A percentile compares a stretch with the other conserved stretches of the same genome.
Evolutionary conservation across 92 coral and sea anemone species (phyloP).

Genomic region (Nematostella vectensis): DNA sequence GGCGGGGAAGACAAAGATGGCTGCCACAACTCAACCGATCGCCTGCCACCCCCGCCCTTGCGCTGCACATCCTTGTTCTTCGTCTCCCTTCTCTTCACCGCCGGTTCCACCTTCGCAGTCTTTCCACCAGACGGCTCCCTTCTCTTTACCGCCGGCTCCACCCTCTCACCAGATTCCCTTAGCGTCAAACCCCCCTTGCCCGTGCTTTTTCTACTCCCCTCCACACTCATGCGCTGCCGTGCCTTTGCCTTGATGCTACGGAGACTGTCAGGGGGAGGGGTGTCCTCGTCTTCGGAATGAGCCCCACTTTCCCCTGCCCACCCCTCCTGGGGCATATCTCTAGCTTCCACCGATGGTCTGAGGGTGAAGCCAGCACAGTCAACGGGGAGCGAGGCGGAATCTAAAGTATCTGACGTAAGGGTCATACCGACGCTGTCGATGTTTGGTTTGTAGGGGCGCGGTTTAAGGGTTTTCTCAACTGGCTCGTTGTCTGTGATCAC

Average conservation of each 20-base stretch:
- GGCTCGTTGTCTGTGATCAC: slow-evolving; percentile 42
- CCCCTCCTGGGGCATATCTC: slow-evolving; percentile 5
- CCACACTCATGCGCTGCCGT: slow-evolving; percentile 57
- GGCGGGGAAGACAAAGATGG: slow-evolving; percentile 76
- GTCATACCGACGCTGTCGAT: slow-evolving; percentile 12
- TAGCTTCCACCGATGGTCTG: not conserved
- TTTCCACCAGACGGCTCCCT: not conserved
- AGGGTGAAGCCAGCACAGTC: slow-evolving; percentile 29
- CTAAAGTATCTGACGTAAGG: slow-evolving; percentile 9
- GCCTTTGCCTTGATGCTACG: slow-evolving; percentile 82
- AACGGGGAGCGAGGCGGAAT: slow-evolving; percentile 21
- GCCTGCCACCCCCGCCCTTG: slow-evolving; percentile 1
- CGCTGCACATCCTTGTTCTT: too few species aligned
- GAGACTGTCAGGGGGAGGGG: slow-evolving; percentile 91
- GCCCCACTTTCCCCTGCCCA: slow-evolving; percentile 3
- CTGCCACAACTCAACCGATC: slow-evolving; percentile 24
- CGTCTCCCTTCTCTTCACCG: slow-evolving; percentile 14
- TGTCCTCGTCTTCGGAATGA: slow-evolving; percentile 67
- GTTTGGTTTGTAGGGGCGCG: not conserved
- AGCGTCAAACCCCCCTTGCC: slow-evolving; percentile 21
- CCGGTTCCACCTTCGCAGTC: not conserved
- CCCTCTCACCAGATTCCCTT: slow-evolving; percentile 18
- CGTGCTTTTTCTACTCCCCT: slow-evolving; percentile 11
- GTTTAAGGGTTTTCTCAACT: slow-evolving; percentile 5
- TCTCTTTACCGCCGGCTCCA: not conserved